Conservation (phyloP, 2,888 invertebrate genomes). For the Pseudoips prasinana region DNA sequence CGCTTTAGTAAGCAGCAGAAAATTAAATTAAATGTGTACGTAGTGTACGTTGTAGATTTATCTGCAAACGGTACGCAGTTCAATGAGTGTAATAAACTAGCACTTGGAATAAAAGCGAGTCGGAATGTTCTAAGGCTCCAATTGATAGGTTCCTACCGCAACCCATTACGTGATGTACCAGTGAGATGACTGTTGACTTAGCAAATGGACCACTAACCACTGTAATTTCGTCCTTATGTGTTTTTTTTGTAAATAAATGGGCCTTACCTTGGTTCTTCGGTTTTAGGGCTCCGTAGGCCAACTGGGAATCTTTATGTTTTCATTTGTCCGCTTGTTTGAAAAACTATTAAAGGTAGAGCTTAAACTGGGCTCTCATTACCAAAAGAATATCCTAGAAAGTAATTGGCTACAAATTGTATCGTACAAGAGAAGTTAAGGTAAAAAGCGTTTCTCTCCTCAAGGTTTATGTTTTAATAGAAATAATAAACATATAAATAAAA, state of each 20-base stretch:
- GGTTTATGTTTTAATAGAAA: too few species aligned
- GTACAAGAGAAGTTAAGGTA: too few species aligned
- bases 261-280: too few species aligned
- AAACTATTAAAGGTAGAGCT: too few species aligned
- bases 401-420: too few species aligned
- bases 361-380: too few species aligned
- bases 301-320: too few species aligned
- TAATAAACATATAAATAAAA: too few species aligned
- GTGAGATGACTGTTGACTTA: slow-evolving; percentile 61
- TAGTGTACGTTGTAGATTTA: slow-evolving; percentile 11
- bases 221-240: slow-evolving; percentile 17
- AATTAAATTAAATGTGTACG: not conserved
- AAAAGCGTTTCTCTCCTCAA: too few species aligned
- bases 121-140: slow-evolving; percentile 48
- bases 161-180: slow-evolving; percentile 50
- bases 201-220: slow-evolving; percentile 24
- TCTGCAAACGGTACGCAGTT: slow-evolving; percentile 57
- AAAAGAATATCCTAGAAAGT: too few species aligned
- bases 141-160: slow-evolving; percentile 59
- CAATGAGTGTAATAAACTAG: slow-evolving; percentile 62
- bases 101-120: slow-evolving; percentile 65
- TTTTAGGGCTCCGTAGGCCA: too few species aligned
- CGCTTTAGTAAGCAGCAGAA: not conserved
- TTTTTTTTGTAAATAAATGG: slow-evolving; percentile 20
- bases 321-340: too few species aligned